Evolutionary conservation across 2,888 invertebrate species (phyloP), one percentile per base, ranked within the genome.

Genomic region (Rhamnusium bicolor): DNA sequence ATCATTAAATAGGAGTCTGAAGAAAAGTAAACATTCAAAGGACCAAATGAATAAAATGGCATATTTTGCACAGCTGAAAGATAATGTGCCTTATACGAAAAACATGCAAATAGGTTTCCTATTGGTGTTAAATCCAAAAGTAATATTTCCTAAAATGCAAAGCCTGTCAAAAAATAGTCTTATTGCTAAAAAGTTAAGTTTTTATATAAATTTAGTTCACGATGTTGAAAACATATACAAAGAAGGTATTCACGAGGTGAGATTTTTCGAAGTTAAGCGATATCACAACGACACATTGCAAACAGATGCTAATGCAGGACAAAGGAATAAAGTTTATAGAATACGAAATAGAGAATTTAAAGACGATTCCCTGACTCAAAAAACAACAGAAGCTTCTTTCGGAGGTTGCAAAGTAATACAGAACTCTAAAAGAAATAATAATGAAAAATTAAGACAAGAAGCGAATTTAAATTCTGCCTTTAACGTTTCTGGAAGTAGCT

Each of bases 1-100:
- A 68, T 82, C 83, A 21, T 62, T 84, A 47, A 69, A 81, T 21
- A 82, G 83, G 82, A 81, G 82, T 62, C 46, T 80, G n/a, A 78
- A 77, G 21, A 82, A 80, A 53, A 80, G 77, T 8, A 81, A 81
- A 62, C 76, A 80, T 21, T 80, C 80, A 29, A 67, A 46, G 8
- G 32, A 53, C 19, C 27, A 18, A 16, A 14, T 21, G 1, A 27
- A 56, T 7, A 56, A 32, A 16, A 0, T 27, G 12, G 14, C 54
- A 4, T 67, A 40, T 56, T 67, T 56, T 40, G 18, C 56, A 2
- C 67, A 46, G 0, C 12, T 32, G n/a, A 24, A 21, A 4, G n/a
- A 16, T 16, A 53, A 65, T 24, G 49, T 24, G 1, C n/a, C 6
- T 21, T 14, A 14, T n/a, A 21, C 18, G n/a, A 66, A 54, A 46